Evolutionary conservation across 2,797 vertebrate species (phyloP).

Genomic region (Acrocephalus scirpaceus): DNA sequence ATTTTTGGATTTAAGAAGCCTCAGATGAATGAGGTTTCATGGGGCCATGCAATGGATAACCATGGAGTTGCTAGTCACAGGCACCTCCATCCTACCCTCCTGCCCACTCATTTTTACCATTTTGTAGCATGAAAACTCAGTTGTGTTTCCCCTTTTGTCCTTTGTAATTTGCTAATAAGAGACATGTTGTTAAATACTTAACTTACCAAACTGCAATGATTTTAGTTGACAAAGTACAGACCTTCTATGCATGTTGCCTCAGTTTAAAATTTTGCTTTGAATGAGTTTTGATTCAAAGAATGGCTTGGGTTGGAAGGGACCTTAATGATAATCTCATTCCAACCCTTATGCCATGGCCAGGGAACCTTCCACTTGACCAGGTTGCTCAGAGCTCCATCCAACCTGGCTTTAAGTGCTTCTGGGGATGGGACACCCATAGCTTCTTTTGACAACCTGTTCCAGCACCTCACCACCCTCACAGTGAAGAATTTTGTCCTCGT

Average conservation of each 20-base stretch:
- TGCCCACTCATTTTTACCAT: fast-evolving
- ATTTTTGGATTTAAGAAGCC: background rate
- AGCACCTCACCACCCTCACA: background rate
- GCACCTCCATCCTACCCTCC: background rate
- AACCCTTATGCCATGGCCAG: fast-evolving
- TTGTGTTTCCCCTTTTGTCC: background rate
- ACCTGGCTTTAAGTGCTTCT: background rate
- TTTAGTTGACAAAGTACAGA: background rate
- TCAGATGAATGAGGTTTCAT: background rate
- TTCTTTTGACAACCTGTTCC: background rate
- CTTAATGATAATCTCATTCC: background rate
- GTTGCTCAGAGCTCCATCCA: background rate
- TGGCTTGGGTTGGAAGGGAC: background rate
- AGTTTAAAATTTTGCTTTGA: background rate
- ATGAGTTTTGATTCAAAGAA: background rate
- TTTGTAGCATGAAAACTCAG: background rate
- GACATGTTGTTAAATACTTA: background rate
- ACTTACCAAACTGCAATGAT: background rate
- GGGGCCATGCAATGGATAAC: background rate
- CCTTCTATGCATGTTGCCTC: fast-evolving
- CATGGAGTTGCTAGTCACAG: background rate
- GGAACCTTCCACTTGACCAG: background rate
- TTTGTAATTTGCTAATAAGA: background rate
- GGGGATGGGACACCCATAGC: background rate
- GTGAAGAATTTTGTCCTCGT: background rate